Evolutionary conservation across 1,140 invertebrate genomes (phyloP), one percentile per base, ranked within the genome.

Genomic region (Vanessa tameamea): DNA sequence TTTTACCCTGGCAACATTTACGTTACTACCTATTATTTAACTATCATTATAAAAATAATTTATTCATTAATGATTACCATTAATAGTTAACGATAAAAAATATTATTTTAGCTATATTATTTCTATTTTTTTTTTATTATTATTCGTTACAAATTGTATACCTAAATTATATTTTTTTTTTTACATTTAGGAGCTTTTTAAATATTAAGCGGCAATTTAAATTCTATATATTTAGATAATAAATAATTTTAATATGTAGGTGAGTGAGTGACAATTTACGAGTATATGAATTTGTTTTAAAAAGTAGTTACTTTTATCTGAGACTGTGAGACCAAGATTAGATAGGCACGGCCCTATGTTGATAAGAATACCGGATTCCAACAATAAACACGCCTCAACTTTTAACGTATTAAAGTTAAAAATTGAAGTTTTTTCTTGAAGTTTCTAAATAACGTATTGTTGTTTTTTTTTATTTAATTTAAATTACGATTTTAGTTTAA

Each of bases 281-380:
- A 31, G 26, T 31, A 57, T 78, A 78, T 75, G 59, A 78, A 71
- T 72, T 53, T 72, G 65, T 72, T 76, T 76, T 76, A 72, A 72
- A 79, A 83, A 84, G 73, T 81, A 79, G 70, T 78, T 73, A 80
- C 51, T 85, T 69, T 69, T 90, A 88, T 90, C 87, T 77, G 63
- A 78, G 66, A 86, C 80, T 86, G 79, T 82, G 82, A 86, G 73
- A 83, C 79, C 76, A 84, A 87, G 89, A 91, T 90, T 87, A 90
- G 89, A 90, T 91, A 89, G 75, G 76, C 82, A 78, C 81, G 82
- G 85, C 87, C 89, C 89, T 91, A 87, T 78, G 76, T 80, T 81
- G 88, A 87, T 89, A 89, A 87, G 76, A 73, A 72, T 77, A 75
- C 74, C 72, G 81, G 79, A 87, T 88, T 88, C 83, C 82, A 81